A percentile compares a stretch with the other conserved stretches of the same genome.
Conservation (phyloP, 2,113 vertebrate species). For the Carettochelys insculpta region DNA sequence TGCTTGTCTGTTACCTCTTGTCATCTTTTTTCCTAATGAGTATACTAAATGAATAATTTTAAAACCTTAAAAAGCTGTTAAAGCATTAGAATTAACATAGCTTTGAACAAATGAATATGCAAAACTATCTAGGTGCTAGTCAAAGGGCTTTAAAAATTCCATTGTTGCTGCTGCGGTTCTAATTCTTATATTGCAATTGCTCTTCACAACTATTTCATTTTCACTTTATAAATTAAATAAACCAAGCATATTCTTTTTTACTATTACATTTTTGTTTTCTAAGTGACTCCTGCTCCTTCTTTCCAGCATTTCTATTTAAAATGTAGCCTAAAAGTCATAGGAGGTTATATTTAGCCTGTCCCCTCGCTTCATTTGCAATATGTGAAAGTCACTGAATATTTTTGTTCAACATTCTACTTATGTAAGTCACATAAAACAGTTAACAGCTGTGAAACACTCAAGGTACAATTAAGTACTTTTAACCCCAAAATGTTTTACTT, state of each 20-base stretch:
- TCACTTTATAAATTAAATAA: not conserved
- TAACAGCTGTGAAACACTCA: not conserved
- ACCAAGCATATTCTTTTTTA: not conserved
- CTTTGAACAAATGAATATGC: not conserved
- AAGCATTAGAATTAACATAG: not conserved
- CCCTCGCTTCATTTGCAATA: not conserved
- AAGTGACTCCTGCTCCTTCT: not conserved
- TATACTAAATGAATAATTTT: conserved; percentile 4
- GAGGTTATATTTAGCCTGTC: not conserved
- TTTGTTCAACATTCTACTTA: not conserved
- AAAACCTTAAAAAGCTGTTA: conserved; percentile 7
- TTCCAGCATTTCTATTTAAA: not conserved
- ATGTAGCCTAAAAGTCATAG: not conserved
- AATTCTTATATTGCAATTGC: conserved; percentile 15
- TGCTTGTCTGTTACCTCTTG: conserved; percentile 13
- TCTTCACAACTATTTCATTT: not conserved
- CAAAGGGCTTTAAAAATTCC: conserved; percentile 38
- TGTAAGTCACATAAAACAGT: not conserved
- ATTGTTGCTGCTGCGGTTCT: conserved; percentile 24
- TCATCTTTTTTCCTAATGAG: not conserved
- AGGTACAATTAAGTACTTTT: not conserved
- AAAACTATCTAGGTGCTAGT: conserved; percentile 45
- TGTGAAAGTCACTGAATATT: not conserved
- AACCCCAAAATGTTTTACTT: not conserved
- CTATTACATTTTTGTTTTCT: not conserved